Base-by-base conservation (phyloP, 2,888 invertebrate genomes). In the Aphodius granarius region DNA sequence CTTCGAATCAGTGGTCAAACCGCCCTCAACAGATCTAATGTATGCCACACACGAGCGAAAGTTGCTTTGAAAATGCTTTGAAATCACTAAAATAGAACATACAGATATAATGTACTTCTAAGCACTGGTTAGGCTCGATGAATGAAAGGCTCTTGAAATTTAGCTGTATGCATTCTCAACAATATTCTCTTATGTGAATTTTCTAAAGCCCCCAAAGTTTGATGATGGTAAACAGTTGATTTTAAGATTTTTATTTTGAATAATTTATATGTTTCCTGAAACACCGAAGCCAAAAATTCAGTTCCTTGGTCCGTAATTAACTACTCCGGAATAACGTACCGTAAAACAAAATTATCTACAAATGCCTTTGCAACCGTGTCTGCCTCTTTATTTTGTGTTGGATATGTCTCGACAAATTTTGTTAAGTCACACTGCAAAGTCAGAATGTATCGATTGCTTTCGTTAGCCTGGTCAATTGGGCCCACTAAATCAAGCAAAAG, bases 261-360 rank as follows among this genome's bases (percentile, higher is more conserved):
- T n/a, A 76, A 16, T 68, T 76, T 77, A 63, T 75, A 76, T 4
- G 63, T 66, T 76, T 77, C 76, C 18, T 13, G 71, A 64, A 77
- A 71, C n/a, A 65, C 63, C 18, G 65, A 71, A 13, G 72, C 17
- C 3, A 78, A 62, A 71, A 78, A 78, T 75, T 78, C 73, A 21
- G 75, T 77, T 22, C 75, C 78, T 62, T 22, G 64, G 72, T 77
- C 78, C 9, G 78, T 75, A 23, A 71, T 74, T 17, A 78, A 71
- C 66, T 74, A 43, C 70, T 73, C 13, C 2, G 76, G 76, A 22
- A 78, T 78, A 15, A 63, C 71, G 17, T 43, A 74, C 63, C 77
- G 71, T 63, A 79, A 71, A 63, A 79, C 73, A 74, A 79, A 79
- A 74, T 79, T 79, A n/a, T 78, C 75, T 16, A 78, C 78, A 70